Base-by-base conservation (phyloP, 2,797 vertebrate species). In the Decapterus maruadsi region DNA sequence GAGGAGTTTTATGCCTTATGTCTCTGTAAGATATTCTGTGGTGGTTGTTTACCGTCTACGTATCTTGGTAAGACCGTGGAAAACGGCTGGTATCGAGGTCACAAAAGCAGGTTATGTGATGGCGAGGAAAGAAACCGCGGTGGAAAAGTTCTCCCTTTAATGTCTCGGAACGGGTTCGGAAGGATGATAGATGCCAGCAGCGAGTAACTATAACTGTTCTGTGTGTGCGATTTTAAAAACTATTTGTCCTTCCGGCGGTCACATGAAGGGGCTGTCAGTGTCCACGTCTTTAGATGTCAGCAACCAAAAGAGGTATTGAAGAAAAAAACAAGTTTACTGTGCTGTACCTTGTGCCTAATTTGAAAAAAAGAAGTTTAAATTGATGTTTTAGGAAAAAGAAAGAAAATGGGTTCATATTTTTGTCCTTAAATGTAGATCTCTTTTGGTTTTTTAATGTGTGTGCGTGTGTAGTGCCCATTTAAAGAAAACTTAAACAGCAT, bases 331-430 rank as follows among this genome's bases (percentile, higher is more conserved):
- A 0, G 81, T 91, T 90, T 89, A 88, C 91, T 77, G 90, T 92
- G 90, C 89, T 88, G 92, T 94, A 93, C 89, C 91, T 68, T 92
- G 92, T 94, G 93, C 91, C 92, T 94, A 84, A 86, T 80, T 80
- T 80, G 67, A 83, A 77, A 46, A 66, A 58, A 45, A 29, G 69
- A 53, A 51, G 13, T 48, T 57, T 66, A 81, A 60, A 75, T 87
- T 12, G 72, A 70, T 82, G 78, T 89, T 89, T 80, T 86, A 71
- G 71, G 76, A 74, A 68, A 78, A 85, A 63, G 70, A 68, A 77
- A 59, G 70, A 72, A 76, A 76, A 75, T 68, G 67, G 76, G 63
- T 82, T 72, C 76, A 78, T 51, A 57, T 55, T 79, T 82, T 48
- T 59, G 75, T 89, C 75, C 67, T 64, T 77, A n/a, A 53, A 26